Evolutionary conservation across 2,888 invertebrate species (phyloP).

Genomic region (Bedellia somnulentella): DNA sequence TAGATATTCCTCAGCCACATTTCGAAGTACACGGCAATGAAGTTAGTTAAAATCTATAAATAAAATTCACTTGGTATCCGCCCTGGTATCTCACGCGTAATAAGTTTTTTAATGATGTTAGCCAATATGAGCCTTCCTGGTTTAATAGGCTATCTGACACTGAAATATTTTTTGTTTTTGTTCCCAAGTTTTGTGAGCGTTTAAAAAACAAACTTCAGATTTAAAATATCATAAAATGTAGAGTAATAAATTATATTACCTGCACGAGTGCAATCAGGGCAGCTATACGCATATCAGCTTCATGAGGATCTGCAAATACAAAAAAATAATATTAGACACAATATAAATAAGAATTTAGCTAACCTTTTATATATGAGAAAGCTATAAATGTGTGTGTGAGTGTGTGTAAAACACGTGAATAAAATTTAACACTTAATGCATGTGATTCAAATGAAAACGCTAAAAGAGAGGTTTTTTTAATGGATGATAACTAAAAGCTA

Average conservation of each 20-base stretch:
- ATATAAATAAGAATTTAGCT: not conserved
- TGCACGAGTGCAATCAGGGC: slow-evolving; percentile 57
- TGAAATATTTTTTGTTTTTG: not conserved
- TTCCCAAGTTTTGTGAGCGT: not conserved
- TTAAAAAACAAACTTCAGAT: not conserved
- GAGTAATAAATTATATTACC: slow-evolving; percentile 18
- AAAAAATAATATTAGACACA: slow-evolving; percentile 8
- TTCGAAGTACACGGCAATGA: no score
- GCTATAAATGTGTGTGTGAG: not conserved
- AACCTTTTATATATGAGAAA: not conserved
- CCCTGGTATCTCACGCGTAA: no score
- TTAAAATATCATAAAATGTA: not conserved
- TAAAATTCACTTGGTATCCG: no score
- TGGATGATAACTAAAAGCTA: not conserved
- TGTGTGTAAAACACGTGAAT: not conserved
- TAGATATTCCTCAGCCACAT: no score
- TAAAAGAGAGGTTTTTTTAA: not conserved
- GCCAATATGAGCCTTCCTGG: not conserved
- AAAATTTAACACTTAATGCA: not conserved
- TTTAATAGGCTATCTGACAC: not conserved
- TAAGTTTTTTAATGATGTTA: not conserved
- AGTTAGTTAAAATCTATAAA: no score
- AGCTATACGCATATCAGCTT: slow-evolving; percentile 56
- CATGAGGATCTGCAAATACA: slow-evolving; percentile 46
- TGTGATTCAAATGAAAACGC: not conserved